Base-by-base conservation (phyloP, 2,888 invertebrate species). In the Sarcophaga carnaria region DNA sequence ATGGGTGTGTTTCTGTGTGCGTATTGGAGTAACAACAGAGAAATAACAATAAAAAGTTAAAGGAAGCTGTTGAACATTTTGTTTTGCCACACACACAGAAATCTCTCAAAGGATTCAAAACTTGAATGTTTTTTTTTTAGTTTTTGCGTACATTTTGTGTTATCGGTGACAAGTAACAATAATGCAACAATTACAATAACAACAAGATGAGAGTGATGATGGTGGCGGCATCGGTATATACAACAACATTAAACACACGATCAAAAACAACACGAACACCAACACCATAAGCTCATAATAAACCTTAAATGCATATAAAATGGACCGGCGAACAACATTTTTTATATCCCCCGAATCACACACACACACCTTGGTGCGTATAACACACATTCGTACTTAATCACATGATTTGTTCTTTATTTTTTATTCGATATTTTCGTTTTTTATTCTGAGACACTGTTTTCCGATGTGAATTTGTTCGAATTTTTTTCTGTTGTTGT, bases 271-370 rank as follows among this genome's bases (percentile, higher is more conserved):
- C 37, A 37, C 8, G 0, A 37, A 37, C 70, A 87, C 14, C 2
- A 12, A 81, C 76, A 84, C 60, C 87, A 87, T 86, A 89, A 88
- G 89, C 92, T 90, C 91, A 91, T 92, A 91, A 92, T 92, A 92
- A 92, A 54, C 4, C 92, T 92, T 92, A 92, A 92, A 92, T 92
- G 91, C 91, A 91, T 92, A 91, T 92, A 90, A 92, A 92, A 92
- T 92, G 92, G 90, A 92, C 91, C 90, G 89, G 85, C 75, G 84
- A 83, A 81, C 82, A 87, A 78, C 80, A 85, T 85, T 85, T 87
- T 86, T 88, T 85, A 74, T 67, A 71, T 22, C 22, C 69, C 67
- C 22, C 17, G 10, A 3, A 37, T 54, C 17, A 54, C 12, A 17
- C 5, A 54, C 17, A 54, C 54, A 14, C 10, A 37, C 37, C 1